A percentile compares a stretch with the other conserved stretches of the same genome.
These are phyloP conservation scores for Conus ventricosus DNA, from an alignment of 1,140 invertebrate species.

Conservation along the genomic window DNA sequence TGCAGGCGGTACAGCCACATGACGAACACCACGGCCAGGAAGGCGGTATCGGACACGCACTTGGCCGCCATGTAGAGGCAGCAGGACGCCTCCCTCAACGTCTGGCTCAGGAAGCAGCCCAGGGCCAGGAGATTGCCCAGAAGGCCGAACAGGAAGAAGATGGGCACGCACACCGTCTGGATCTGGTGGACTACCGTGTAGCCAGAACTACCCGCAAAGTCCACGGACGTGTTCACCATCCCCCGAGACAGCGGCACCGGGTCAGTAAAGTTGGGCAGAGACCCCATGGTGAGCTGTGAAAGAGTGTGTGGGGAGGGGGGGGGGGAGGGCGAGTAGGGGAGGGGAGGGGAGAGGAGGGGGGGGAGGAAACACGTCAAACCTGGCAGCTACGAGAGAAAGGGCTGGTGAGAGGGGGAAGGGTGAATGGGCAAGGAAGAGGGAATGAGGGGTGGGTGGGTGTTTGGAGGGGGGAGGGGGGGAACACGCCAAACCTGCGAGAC, in stretches of 20 bases:
- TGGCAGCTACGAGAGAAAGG: neutral
- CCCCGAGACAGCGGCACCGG: neutral
- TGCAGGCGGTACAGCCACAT: constrained; percentile 78
- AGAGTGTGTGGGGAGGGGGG: neutral
- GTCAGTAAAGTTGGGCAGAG: constrained; percentile 1
- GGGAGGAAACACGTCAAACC: neutral
- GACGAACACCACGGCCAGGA: constrained; percentile 53
- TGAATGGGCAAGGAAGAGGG: neutral
- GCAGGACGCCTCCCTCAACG: constrained; percentile 50
- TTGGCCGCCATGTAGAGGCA: constrained; percentile 60
- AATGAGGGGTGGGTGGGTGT: neutral
- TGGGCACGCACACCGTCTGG: constrained; percentile 40
- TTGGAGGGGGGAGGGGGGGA: neutral
- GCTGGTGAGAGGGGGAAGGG: neutral
- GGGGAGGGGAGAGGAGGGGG: neutral
- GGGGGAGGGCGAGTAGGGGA: neutral
- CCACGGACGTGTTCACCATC: neutral
- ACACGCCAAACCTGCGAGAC: too few species aligned
- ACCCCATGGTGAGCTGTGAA: neutral
- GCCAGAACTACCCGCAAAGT: neutral
- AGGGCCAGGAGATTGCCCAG: constrained; percentile 54
- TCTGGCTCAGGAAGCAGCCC: constrained; percentile 52
- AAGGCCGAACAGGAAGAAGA: constrained; percentile 53
- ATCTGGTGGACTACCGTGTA: constrained; percentile 17
- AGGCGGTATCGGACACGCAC: constrained; percentile 56